phyloP scores from a whole-genome alignment of 1,140 invertebrate species.

The Pseudoatta argentina region DNA sequence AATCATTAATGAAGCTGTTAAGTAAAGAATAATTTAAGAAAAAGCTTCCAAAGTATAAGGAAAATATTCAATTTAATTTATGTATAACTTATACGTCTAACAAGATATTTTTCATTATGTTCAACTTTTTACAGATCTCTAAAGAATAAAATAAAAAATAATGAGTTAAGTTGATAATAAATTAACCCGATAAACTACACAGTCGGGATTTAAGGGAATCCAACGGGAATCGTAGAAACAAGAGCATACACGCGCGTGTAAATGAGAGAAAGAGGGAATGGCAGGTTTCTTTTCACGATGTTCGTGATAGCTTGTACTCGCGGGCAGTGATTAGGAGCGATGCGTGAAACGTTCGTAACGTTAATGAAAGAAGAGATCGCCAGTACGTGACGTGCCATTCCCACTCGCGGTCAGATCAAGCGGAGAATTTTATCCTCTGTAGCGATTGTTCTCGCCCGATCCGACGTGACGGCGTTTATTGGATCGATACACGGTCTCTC shows the following conservation, averaged over 20 bases:
- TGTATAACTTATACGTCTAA: background rate
- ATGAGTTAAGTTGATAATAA: background rate
- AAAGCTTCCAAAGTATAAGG: background rate
- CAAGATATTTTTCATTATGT: slow-evolving; percentile 6
- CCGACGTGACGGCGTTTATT: slow-evolving; percentile 63
- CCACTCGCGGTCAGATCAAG: slow-evolving; percentile 62
- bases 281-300: slow-evolving; percentile 44
- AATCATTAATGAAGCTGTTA: background rate
- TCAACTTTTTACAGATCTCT: background rate
- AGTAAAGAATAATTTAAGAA: background rate
- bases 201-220: slow-evolving; percentile 16
- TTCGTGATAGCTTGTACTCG: slow-evolving; percentile 60
- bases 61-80: too few relatives aligned
- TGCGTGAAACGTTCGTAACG: slow-evolving; percentile 69
- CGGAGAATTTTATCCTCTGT: slow-evolving; percentile 52
- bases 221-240: slow-evolving; percentile 30
- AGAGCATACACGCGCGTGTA: slow-evolving; percentile 22
- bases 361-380: slow-evolving; percentile 66
- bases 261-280: background rate
- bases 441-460: slow-evolving; percentile 58
- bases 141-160: background rate
- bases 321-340: slow-evolving; percentile 63
- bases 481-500: slow-evolving; percentile 51
- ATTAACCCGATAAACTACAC: slow-evolving; percentile 19
- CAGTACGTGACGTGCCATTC: slow-evolving; percentile 63